Percentiles rank a stretch among this genome's conserved stretches.
phyloP scores from a whole-genome alignment of 2,888 invertebrate species.

The Amiota communis region DNA sequence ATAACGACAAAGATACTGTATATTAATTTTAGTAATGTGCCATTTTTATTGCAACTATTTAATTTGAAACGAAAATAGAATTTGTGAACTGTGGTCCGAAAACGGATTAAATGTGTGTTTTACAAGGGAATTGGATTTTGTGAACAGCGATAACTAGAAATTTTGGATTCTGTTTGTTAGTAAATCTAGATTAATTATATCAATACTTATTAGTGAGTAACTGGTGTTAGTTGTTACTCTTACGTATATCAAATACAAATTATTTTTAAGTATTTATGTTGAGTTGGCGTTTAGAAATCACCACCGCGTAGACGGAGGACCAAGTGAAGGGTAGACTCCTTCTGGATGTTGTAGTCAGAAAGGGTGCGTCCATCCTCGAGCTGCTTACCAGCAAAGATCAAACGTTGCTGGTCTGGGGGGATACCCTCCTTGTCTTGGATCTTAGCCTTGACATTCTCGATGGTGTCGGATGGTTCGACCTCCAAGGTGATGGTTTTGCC shows the following conservation, averaged over 20 bases:
- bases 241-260: not conserved
- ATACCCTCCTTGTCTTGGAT: constrained; percentile 28
- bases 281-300: not conserved
- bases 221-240: too few relatives aligned
- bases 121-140: not conserved
- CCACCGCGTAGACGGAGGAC: constrained; percentile 41
- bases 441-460: constrained; percentile 69
- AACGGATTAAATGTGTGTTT: not conserved
- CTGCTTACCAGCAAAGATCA: constrained; percentile 23
- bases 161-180: constrained; percentile 6
- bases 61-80: constrained; percentile 43
- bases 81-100: constrained; percentile 26
- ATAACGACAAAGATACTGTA: too few relatives aligned
- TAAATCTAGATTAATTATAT: not conserved
- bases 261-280: not conserved
- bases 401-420: constrained; percentile 28
- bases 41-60: constrained; percentile 36
- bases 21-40: too few relatives aligned
- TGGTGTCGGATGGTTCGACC: constrained; percentile 53
- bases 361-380: constrained; percentile 18
- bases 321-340: constrained; percentile 48
- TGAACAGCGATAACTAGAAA: not conserved
- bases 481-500: constrained; percentile 54
- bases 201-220: too few relatives aligned
- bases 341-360: constrained; percentile 18